phyloP scores from a whole-genome alignment of 2,888 invertebrate species.

The Hymenopus coronatus region DNA sequence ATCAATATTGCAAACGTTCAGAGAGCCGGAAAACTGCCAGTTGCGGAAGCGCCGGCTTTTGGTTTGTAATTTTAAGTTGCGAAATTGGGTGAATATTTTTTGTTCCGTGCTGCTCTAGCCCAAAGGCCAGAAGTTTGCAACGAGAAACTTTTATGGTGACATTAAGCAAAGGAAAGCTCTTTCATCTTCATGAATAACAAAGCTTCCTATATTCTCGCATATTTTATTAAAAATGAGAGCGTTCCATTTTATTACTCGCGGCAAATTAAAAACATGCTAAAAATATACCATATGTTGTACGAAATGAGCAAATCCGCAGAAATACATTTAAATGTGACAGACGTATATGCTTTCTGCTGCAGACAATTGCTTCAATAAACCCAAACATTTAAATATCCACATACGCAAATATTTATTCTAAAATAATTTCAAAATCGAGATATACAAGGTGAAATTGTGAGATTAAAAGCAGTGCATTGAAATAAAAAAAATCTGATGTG shows the following conservation, averaged over 20 bases:
- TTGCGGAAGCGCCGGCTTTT: neutral
- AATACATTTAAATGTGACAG: neutral
- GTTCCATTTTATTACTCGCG: neutral
- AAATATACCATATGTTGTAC: neutral
- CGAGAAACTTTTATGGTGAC: neutral
- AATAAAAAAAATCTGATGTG: too few species aligned
- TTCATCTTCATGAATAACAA: neutral
- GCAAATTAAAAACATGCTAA: neutral
- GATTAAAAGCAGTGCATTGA: too few species aligned
- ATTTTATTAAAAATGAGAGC: neutral
- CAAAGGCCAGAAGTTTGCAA: neutral
- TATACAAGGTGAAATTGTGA: too few species aligned
- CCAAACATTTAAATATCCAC: neutral
- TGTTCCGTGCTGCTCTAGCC: neutral
- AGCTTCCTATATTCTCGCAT: neutral
- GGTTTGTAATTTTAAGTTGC: neutral
- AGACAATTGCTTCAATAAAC: neutral
- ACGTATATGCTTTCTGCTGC: neutral
- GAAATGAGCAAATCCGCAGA: neutral
- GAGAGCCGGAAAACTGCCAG: neutral
- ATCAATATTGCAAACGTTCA: neutral
- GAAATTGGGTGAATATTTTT: neutral
- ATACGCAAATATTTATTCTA: neutral
- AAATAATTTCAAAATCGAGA: neutral
- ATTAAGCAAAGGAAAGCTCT: neutral